Conservation (phyloP, 1,140 invertebrate genomes). For the Drosophila burlai region DNA sequence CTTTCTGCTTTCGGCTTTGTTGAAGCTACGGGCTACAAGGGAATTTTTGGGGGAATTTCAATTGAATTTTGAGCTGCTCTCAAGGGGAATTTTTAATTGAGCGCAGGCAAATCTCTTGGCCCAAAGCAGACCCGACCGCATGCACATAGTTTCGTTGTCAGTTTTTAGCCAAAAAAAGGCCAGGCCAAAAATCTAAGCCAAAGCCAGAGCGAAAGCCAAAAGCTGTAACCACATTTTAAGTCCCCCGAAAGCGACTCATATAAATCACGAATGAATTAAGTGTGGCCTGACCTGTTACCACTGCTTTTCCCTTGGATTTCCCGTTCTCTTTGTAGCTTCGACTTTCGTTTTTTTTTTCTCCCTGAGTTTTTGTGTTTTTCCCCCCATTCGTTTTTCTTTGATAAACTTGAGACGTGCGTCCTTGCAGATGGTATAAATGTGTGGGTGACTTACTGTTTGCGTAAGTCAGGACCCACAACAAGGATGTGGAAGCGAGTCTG, state of each 20-base stretch:
- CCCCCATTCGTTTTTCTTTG: conserved; percentile 63
- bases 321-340: conserved; percentile 35
- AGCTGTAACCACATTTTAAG: conserved; percentile 75
- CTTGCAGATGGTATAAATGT: conserved; percentile 37
- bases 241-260: conserved; percentile 73
- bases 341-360: conserved; percentile 8
- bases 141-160: conserved; percentile 69
- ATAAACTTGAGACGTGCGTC: conserved; percentile 81
- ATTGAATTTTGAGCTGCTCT: conserved; percentile 80
- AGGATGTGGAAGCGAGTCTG: conserved; percentile 36
- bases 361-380: conserved; percentile 9
- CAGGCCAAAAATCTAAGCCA: conserved; percentile 21
- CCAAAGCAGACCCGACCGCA: conserved; percentile 51
- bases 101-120: conserved; percentile 65
- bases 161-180: conserved; percentile 37
- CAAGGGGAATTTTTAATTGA: conserved; percentile 80
- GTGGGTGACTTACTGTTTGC: conserved; percentile 61
- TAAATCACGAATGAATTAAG: conserved; percentile 84
- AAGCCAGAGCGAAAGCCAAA: conserved; percentile 45
- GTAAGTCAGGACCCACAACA: conserved; percentile 71
- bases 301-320: conserved; percentile 33
- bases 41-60: conserved; percentile 53
- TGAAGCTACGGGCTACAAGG: conserved; percentile 16
- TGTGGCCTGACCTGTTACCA: conserved; percentile 63
- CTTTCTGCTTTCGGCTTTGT: conserved; percentile 48